Percentiles rank a stretch among this genome's conserved stretches.
These are phyloP conservation scores for Papio anubis DNA, from an alignment of 2,113 vertebrate species.

Conservation along the genomic window DNA sequence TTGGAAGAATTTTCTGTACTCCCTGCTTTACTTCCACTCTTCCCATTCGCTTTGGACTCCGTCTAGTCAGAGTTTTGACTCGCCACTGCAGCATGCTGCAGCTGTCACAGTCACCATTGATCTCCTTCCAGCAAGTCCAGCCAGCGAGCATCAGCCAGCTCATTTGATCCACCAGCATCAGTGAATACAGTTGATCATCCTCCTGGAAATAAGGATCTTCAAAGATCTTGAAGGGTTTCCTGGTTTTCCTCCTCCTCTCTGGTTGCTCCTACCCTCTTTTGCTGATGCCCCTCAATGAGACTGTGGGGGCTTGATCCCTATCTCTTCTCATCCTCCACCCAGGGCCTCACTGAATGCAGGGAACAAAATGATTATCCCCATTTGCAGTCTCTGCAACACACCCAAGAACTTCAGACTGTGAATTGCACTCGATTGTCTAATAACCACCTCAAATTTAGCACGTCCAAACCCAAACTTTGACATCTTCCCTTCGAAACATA, in stretches of 20 bases:
- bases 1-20: neutral
- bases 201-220: neutral
- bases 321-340: neutral
- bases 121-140: neutral
- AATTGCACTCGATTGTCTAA: rapidly evolving
- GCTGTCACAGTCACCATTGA: rapidly evolving
- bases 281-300: rapidly evolving
- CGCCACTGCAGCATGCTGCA: neutral
- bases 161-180: neutral
- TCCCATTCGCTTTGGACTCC: neutral
- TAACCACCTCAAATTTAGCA: neutral
- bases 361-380: rapidly evolving
- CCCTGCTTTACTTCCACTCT: neutral
- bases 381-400: no score
- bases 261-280: rapidly evolving
- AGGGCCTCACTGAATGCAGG: neutral
- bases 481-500: rapidly evolving
- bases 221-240: neutral
- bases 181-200: rapidly evolving
- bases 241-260: neutral
- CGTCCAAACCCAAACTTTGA: no score
- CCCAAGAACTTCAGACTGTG: neutral
- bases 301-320: neutral
- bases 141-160: rapidly evolving
- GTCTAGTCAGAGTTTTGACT: neutral